Evolutionary conservation across 2,113 vertebrate species (phyloP).

Genomic region (Casuarius casuarius): DNA sequence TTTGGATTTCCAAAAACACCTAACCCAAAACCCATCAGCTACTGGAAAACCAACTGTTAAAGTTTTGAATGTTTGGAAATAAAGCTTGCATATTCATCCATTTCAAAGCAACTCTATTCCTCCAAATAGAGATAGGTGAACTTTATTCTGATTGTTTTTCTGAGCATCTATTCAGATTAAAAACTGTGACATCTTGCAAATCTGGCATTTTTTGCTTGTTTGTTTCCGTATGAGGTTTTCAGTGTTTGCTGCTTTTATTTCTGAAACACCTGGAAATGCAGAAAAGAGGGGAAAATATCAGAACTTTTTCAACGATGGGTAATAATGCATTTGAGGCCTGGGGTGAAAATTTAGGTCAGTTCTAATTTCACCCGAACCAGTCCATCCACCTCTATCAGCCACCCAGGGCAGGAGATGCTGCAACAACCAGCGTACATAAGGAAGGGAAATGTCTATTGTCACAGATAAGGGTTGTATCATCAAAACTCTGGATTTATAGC

Average conservation of each 20-base stretch:
- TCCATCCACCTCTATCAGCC: not conserved
- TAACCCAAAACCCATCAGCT: not conserved
- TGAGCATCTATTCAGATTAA: not conserved
- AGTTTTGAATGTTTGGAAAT: not conserved
- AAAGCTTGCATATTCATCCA: not conserved
- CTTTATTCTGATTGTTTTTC: not conserved
- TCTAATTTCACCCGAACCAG: slow-evolving; percentile 18
- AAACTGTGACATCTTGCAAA: not conserved
- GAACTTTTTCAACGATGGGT: not conserved
- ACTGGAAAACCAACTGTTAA: not conserved
- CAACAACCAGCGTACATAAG: not conserved
- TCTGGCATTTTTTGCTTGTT: not conserved
- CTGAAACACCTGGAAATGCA: not conserved
- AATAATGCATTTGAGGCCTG: not conserved
- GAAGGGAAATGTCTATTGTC: slow-evolving; percentile 10
- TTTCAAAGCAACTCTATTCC: not conserved
- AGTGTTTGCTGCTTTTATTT: not conserved
- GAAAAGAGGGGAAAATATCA: not conserved
- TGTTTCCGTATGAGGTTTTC: not conserved
- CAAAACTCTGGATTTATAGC: slow-evolving; percentile 28
- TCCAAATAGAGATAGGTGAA: not conserved
- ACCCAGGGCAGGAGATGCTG: not conserved
- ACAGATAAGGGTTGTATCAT: not conserved
- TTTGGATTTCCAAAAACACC: not conserved
- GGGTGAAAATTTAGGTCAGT: slow-evolving; percentile 2